Evolutionary conservation across 2,113 vertebrate genomes (phyloP).

Genomic region (Cynopterus brachyotis): DNA sequence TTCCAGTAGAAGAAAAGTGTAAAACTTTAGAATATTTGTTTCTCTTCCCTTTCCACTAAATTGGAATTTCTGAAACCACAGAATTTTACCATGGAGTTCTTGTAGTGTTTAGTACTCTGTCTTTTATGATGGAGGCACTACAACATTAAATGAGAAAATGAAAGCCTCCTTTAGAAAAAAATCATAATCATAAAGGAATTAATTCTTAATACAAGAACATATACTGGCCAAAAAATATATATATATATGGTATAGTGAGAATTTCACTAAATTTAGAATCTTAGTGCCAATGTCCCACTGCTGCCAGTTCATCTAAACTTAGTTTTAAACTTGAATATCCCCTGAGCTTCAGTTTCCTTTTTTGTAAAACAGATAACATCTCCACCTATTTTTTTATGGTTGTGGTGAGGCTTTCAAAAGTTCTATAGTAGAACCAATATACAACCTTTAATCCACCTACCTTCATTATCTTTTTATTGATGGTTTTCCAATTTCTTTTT

Average conservation of each 20-base stretch:
- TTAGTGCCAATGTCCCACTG: not conserved
- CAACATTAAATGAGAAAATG: not conserved
- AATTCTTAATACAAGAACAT: not conserved
- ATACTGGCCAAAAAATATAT: not conserved
- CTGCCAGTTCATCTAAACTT: not conserved
- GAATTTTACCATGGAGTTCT: not conserved
- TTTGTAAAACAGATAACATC: not conserved
- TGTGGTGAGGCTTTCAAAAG: not conserved
- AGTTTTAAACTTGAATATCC: not conserved
- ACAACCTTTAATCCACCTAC: not conserved
- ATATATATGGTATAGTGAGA: not conserved
- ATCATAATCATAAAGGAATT: not conserved
- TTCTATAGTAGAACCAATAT: not conserved
- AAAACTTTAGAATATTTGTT: not conserved
- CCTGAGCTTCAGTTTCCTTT: not conserved
- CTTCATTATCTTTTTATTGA: not conserved
- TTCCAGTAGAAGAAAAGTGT: not conserved
- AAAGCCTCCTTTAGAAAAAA: not conserved
- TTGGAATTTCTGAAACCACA: not conserved
- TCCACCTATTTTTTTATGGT: not conserved
- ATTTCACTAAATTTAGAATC: not conserved
- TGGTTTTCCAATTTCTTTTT: not conserved
- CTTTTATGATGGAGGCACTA: not conserved
- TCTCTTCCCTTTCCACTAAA: not conserved
- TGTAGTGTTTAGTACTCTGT: not conserved